Conservation (phyloP, 2,888 invertebrate species). For the Muschampia plurimacula region DNA sequence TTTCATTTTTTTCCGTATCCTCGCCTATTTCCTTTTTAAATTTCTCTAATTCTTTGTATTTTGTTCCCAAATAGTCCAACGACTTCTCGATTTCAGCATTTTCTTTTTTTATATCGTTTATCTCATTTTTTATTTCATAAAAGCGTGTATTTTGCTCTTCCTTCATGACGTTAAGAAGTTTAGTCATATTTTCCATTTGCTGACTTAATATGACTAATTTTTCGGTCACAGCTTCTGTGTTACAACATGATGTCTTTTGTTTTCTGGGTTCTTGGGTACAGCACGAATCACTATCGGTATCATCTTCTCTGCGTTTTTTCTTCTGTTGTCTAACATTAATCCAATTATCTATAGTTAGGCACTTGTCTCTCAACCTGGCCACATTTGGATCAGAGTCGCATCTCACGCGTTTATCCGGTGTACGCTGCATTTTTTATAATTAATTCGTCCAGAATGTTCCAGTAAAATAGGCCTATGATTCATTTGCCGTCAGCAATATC, state of each 20-base stretch:
- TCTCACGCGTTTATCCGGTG: background rate
- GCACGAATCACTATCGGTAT: background rate
- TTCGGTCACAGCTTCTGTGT: background rate
- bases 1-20: background rate
- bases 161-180: background rate
- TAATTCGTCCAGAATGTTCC: background rate
- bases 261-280: background rate
- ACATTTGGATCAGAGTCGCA: constrained; percentile 41
- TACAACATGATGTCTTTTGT: constrained; percentile 5
- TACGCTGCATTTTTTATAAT: background rate
- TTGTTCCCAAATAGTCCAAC: constrained; percentile 4
- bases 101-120: constrained; percentile 8
- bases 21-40: background rate
- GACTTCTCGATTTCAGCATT: constrained; percentile 11
- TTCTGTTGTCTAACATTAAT: constrained; percentile 1
- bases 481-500: background rate
- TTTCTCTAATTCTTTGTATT: constrained; percentile 7
- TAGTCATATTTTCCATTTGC: constrained; percentile 12
- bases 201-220: background rate
- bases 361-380: background rate
- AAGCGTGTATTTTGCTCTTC: constrained; percentile 23
- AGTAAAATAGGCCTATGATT: constrained; percentile 13
- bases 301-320: background rate
- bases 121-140: constrained; percentile 10
- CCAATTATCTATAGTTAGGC: background rate